Evolutionary conservation across 1,140 invertebrate genomes (phyloP), one percentile per base, ranked within the genome.

Genomic region (Panulirus ornatus): DNA sequence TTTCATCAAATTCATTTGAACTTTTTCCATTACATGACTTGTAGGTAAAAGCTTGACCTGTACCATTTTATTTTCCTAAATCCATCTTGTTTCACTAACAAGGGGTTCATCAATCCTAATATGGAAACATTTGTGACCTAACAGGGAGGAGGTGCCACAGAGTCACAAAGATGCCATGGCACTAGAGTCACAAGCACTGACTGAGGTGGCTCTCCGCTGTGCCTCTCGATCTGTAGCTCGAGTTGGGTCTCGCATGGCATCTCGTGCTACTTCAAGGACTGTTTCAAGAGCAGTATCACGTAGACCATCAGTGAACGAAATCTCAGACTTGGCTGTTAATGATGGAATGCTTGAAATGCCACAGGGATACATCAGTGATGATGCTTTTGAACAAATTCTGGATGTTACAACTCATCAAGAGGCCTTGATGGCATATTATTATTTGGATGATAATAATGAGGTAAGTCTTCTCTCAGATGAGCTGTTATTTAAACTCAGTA

Each of bases 361-460:
- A 19, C 9, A 63, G 1, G 22, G 27, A 6, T 30, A 38, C 0
- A 82, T 84, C 3, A 95, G 95, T 76, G 95, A 96, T 79, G 97
- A 98, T 93, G 96, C 97, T 1, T 97, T 98, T 93, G 97, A 98
- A 90, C 96, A 97, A 94, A 97, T 98, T 92, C 94, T 98, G 30
- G 96, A 97, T 92, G 96, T 97, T 81, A 97, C 97, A 9, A 95
- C 96, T 47, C 96, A 98, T 91, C 96, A 98, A 93, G 97, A 98
- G 92, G 96, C 97, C 8, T 94, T 98, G 1, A 97, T 98, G 95
- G 96, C 97, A 0, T 98, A 97, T 94, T 98, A 98, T 94, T 98
- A 98, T 93, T 96, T 97, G 93, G 96, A 97, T 93, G 96, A 97
- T 93, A 96, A 97, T 93, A 97, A 97, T 93, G 96, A 97, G 75